Base-by-base conservation (phyloP, 2,888 invertebrate genomes). In the Lochmaea crataegi region DNA sequence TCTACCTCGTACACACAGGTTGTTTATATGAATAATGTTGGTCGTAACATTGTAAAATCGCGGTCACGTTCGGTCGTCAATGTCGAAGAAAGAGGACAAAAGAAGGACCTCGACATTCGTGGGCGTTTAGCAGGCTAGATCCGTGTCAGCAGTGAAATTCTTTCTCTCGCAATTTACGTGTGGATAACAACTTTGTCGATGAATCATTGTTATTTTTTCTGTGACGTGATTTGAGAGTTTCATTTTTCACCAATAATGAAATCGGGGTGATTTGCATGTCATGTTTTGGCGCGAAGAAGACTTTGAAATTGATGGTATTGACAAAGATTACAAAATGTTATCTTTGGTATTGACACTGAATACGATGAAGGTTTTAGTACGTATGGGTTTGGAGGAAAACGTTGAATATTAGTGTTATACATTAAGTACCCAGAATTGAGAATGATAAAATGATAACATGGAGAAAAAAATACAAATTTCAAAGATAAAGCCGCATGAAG, bases 91-190 rank as follows among this genome's bases (percentile, higher is more conserved):
- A 64, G 64, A 68, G 61, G 60, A 61, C 65, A 22, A 71, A 41
- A 48, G 41, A 67, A 66, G 71, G 72, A 72, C 72, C 72, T 65
- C 68, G 73, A 65, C 73, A 69, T 65, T 69, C 60, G 65, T 53
- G 45, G 64, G 65, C 61, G 65, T 65, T 68, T 67, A 61, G 64
- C 69, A 41, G 45, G 16, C 42, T 41, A 61, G 58, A 73, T 69
- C 73, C 65, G 73, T 73, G 73, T 73, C 73, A 73, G 60, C 61
- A 73, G 73, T 73, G 73, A 73, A 73, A 73, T 73, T 73, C 65
- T 65, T 73, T 69, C 73, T 73, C 51, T 26, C 26, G 32, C 45
- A 18, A 65, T 65, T 65, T 65, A 48, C 38, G 45, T 56, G 53
- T 57, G 68, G 61, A 11, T 63, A 42, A 72, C 68, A 58, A 68